phyloP scores from a whole-genome alignment of 2,113 vertebrate genomes.

The Podarcis muralis region DNA sequence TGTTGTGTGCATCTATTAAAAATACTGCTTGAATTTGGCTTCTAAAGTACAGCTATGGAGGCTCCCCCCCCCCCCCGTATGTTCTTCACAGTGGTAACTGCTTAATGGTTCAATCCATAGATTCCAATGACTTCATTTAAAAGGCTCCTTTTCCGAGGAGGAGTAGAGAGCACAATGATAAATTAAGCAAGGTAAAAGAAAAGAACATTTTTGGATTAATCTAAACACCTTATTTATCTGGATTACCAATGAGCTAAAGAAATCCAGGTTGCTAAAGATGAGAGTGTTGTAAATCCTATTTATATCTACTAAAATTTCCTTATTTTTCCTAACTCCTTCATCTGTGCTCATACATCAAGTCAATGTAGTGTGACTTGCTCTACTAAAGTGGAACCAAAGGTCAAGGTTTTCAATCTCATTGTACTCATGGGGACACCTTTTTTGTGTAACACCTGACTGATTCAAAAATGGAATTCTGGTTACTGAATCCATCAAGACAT shows the following conservation, averaged over 20 bases:
- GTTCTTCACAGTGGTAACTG: conserved; percentile 13
- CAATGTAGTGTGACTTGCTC: conserved; percentile 43
- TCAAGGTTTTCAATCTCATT: conserved; percentile 59
- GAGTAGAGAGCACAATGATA: conserved; percentile 47
- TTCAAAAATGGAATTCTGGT: conserved; percentile 63
- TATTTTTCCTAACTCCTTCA: conserved; percentile 39
- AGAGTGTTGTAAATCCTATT: conserved; percentile 58
- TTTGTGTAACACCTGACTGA: conserved; percentile 57
- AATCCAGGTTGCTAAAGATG: conserved; percentile 34
- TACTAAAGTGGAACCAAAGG: conserved; percentile 54
- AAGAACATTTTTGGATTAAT: conserved; percentile 59
- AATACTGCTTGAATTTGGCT: conserved; percentile 13
- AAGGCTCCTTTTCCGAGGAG: conserved; percentile 27
- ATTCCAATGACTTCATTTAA: conserved; percentile 44
- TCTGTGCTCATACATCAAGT: conserved; percentile 47
- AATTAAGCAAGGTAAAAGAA: conserved; percentile 62
- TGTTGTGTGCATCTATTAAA: neutral
- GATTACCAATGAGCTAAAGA: conserved; percentile 61
- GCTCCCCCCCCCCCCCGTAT: conserved; percentile 48
- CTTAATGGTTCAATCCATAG: conserved; percentile 54
- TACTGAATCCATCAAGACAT: conserved; percentile 55
- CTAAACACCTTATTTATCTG: conserved; percentile 60
- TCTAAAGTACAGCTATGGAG: conserved; percentile 15
- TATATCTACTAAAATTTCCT: conserved; percentile 48
- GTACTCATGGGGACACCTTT: conserved; percentile 47